Percentiles rank a stretch among this genome's conserved stretches.
phyloP scores from a whole-genome alignment of 2,113 vertebrate genomes.

The Semicossyphus pulcher region DNA sequence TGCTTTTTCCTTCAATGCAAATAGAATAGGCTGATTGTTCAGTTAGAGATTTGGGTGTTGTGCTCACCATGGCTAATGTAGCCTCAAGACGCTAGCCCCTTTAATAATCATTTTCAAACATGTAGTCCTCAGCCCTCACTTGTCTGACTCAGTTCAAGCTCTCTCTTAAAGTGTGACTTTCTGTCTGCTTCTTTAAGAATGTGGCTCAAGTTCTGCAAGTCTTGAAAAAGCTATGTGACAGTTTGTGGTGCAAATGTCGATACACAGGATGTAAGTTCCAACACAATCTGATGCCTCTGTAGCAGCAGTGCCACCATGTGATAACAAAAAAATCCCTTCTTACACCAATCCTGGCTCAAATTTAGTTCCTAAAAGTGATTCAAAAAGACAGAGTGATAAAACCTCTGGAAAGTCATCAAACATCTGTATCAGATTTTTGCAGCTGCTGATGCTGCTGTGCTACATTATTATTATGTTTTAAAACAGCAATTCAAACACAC shows the following conservation, averaged over 20 bases:
- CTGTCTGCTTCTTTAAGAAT: background rate
- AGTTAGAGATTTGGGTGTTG: too few relatives aligned
- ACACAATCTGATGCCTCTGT: background rate
- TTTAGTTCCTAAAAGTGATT: background rate
- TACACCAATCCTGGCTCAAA: too few relatives aligned
- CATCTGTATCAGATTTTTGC: background rate
- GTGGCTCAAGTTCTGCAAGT: background rate
- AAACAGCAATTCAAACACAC: background rate
- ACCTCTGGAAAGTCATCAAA: background rate
- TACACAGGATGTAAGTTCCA: too few relatives aligned
- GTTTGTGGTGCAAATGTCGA: constrained; percentile 14
- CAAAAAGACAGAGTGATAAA: background rate
- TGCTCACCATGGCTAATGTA: too few relatives aligned
- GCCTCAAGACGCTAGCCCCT: too few relatives aligned
- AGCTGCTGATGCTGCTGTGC: background rate
- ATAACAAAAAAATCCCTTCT: background rate
- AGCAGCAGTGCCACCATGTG: constrained; percentile 2
- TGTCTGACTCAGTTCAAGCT: too few relatives aligned
- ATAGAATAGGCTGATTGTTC: too few relatives aligned
- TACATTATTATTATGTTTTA: background rate
- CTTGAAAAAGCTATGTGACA: background rate
- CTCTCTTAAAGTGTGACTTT: background rate
- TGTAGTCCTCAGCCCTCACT: too few relatives aligned
- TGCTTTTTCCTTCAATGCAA: too few relatives aligned
- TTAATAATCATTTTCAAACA: too few relatives aligned